Evolutionary conservation across 2,888 invertebrate species (phyloP).

Genomic region (Limnephilus auricula): DNA sequence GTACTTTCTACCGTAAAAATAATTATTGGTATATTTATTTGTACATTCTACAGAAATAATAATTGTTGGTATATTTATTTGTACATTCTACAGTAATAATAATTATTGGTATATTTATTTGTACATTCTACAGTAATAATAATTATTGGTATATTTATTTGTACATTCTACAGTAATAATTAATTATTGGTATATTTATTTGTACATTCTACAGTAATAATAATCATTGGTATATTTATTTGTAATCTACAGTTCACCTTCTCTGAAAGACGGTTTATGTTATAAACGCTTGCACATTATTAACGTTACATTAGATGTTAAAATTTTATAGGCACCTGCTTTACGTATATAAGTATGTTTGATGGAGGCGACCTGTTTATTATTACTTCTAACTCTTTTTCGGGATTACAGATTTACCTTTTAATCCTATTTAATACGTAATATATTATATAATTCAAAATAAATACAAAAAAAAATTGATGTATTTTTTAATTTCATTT

Average conservation of each 20-base stretch:
- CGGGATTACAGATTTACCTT: neutral
- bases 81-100: neutral
- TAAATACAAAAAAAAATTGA: no score
- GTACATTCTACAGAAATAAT: neutral
- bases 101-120: neutral
- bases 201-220: neutral
- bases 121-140: neutral
- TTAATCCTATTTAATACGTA: neutral
- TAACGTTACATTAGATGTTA: slow-evolving; percentile 44
- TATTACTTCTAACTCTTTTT: neutral
- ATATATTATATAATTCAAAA: no score
- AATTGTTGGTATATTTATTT: no score
- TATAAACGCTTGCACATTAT: slow-evolving; percentile 46
- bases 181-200: neutral
- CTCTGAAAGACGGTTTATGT: slow-evolving; percentile 14
- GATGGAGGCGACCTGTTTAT: neutral
- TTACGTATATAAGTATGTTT: neutral
- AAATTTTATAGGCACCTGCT: slow-evolving; percentile 44
- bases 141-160: no score
- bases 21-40: no score
- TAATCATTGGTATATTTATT: neutral
- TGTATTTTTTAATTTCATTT: no score
- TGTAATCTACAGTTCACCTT: neutral
- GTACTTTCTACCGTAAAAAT: neutral
- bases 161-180: neutral